A percentile compares a stretch with the other conserved stretches of the same genome.
These are phyloP conservation scores for Lycia hirtaria DNA, from an alignment of 2,888 invertebrate species.

Conservation along the genomic window DNA sequence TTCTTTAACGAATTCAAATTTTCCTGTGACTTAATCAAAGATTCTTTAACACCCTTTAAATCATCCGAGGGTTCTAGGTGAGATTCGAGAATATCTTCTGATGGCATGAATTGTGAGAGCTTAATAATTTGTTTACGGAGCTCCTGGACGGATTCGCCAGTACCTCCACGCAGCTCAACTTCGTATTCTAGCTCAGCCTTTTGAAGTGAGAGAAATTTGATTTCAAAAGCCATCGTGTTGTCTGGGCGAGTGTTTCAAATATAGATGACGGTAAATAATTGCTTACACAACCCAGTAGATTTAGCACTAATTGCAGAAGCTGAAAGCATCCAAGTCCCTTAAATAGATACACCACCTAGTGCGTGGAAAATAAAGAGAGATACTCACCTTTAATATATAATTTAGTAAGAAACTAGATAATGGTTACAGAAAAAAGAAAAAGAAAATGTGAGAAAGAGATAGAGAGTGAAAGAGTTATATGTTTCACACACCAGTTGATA, in stretches of 20 bases:
- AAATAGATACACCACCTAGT: neutral
- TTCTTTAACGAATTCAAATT: slow-evolving; percentile 14
- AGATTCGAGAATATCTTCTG: slow-evolving; percentile 35
- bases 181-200: slow-evolving; percentile 22
- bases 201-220: neutral
- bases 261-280: no score
- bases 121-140: slow-evolving; percentile 36
- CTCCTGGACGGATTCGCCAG: slow-evolving; percentile 29
- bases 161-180: slow-evolving; percentile 32
- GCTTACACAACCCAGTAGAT: neutral
- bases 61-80: slow-evolving; percentile 32
- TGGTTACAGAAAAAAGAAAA: no score
- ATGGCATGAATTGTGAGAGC: slow-evolving; percentile 14
- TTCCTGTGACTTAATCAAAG: slow-evolving; percentile 24
- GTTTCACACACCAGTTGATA: neutral
- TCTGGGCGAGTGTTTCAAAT: neutral
- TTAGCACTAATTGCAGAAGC: neutral
- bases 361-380: neutral
- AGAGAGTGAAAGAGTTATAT: no score
- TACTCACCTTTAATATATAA: no score
- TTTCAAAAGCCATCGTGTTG: neutral
- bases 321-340: neutral
- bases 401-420: neutral
- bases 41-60: slow-evolving; percentile 27
- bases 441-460: no score